These are phyloP conservation scores for Bujurquina vittata DNA, from an alignment of 2,113 vertebrate species.

Conservation along the genomic window DNA sequence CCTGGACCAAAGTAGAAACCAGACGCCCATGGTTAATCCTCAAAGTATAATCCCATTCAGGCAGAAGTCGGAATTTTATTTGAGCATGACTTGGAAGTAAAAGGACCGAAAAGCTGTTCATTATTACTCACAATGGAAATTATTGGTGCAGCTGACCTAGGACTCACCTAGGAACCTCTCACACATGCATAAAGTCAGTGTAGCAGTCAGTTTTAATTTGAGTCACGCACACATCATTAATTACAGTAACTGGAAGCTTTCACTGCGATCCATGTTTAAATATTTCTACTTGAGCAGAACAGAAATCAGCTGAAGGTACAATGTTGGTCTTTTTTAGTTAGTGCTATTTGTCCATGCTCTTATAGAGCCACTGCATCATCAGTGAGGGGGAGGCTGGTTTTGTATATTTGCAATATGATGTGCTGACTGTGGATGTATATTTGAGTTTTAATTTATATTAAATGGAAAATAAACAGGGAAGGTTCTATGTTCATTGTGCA, in stretches of 20 bases:
- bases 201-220: slow-evolving; percentile 26
- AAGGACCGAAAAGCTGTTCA: neutral
- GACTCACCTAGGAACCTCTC: slow-evolving; percentile 25
- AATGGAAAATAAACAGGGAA: neutral
- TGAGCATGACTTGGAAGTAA: neutral
- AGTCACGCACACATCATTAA: slow-evolving; percentile 35
- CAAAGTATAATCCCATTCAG: neutral
- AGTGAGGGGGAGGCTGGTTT: neutral
- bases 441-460: neutral
- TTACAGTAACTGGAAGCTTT: slow-evolving; percentile 30
- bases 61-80: neutral
- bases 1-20: neutral
- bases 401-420: neutral
- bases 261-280: slow-evolving; percentile 15
- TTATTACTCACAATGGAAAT: slow-evolving; percentile 9
- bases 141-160: slow-evolving; percentile 26
- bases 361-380: neutral
- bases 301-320: neutral
- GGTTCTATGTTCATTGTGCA: neutral
- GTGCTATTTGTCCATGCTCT: neutral
- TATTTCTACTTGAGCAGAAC: slow-evolving; percentile 20
- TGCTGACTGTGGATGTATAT: neutral
- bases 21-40: neutral
- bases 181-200: slow-evolving; percentile 3
- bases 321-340: neutral